Percentiles rank a stretch among this genome's conserved stretches.
phyloP scores from a whole-genome alignment of 2,113 vertebrate genomes.

The Bostrychus sinensis region DNA sequence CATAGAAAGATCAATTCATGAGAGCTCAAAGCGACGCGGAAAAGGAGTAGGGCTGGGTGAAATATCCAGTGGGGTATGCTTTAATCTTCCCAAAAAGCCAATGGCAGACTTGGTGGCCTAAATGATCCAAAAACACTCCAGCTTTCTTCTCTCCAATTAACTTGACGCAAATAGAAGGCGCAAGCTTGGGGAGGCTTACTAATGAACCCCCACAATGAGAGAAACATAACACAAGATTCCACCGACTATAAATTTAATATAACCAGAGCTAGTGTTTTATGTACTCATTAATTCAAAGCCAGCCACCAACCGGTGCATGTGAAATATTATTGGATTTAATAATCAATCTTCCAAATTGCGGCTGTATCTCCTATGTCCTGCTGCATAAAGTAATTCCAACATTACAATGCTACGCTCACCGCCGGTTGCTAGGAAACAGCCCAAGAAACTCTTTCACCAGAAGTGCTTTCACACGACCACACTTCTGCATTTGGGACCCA shows the following conservation, averaged over 20 bases:
- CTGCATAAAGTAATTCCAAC: conserved; percentile 43
- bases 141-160: conserved; percentile 62
- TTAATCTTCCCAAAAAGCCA: conserved; percentile 51
- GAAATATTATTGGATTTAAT: conserved; percentile 57
- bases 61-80: conserved; percentile 48
- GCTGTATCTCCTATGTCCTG: conserved; percentile 34
- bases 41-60: conserved; percentile 22
- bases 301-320: conserved; percentile 11
- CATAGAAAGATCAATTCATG: conserved; percentile 63
- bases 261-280: conserved; percentile 15
- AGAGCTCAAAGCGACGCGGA: conserved; percentile 47
- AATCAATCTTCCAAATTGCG: conserved; percentile 55
- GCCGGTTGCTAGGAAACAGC: conserved; percentile 75
- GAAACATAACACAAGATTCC: conserved; percentile 42
- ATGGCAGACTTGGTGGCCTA: conserved; percentile 51
- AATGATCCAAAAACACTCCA: conserved; percentile 46
- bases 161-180: conserved; percentile 55
- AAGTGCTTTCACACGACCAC: conserved; percentile 43
- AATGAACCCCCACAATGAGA: conserved; percentile 59
- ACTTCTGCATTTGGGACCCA: conserved; percentile 48
- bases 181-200: conserved; percentile 39
- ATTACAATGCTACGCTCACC: conserved; percentile 39
- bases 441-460: conserved; percentile 45
- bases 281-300: conserved; percentile 39
- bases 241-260: conserved; percentile 14